Evolutionary conservation across 2,888 invertebrate genomes (phyloP).

Genomic region (Pemphredon lugubris): DNA sequence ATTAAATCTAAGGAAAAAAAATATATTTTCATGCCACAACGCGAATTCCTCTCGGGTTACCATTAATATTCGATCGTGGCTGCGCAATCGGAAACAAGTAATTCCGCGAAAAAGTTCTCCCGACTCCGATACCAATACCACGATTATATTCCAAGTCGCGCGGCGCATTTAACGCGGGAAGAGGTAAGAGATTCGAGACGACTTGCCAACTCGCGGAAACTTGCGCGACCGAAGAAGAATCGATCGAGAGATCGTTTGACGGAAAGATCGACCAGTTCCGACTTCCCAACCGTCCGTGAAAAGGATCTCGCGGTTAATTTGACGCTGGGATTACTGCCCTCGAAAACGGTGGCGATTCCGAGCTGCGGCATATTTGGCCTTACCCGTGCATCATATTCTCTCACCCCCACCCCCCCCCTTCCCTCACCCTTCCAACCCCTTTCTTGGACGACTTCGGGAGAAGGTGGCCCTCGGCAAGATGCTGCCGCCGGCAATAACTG

Average conservation of each 20-base stretch:
- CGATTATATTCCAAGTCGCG: neutral
- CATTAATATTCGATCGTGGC: neutral
- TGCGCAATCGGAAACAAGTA: neutral
- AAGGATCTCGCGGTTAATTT: conserved; percentile 59
- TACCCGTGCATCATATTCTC: conserved; percentile 42
- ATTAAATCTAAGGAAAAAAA: neutral
- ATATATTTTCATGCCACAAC: neutral
- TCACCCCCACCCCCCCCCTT: neutral
- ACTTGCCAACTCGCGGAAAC: conserved; percentile 56
- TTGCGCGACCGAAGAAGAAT: conserved; percentile 46
- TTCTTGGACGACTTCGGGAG: conserved; percentile 52
- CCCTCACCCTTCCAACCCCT: conserved; percentile 18
- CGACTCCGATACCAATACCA: neutral
- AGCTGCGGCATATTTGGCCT: conserved; percentile 43
- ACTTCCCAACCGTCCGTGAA: conserved; percentile 5
- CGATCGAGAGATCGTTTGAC: conserved; percentile 41
- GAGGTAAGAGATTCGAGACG: conserved; percentile 44
- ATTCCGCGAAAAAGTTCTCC: neutral
- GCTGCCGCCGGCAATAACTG: conserved; percentile 75
- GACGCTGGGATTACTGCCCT: conserved; percentile 36
- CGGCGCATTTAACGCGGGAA: conserved; percentile 21
- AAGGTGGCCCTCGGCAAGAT: conserved; percentile 67
- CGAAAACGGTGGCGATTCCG: conserved; percentile 43
- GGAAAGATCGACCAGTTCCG: conserved; percentile 45
- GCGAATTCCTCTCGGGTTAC: neutral